Conservation (phyloP, 1,140 invertebrate species). For the Ceratina australensis region DNA sequence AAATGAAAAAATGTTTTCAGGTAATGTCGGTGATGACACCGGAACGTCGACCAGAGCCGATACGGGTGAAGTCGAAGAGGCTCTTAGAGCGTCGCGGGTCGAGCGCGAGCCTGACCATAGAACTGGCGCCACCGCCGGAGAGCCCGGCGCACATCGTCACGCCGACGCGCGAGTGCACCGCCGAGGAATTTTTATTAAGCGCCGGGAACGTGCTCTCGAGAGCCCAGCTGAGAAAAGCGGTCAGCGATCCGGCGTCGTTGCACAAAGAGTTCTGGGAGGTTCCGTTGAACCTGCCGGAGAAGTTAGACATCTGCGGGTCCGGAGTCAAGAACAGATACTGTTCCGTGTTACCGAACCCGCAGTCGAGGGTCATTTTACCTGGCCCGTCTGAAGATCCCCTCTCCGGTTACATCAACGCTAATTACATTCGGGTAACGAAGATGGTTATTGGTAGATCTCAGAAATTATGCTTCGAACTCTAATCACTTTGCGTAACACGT, state of each 20-base stretch:
- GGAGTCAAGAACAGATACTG: conserved; percentile 94
- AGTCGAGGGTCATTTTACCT: conserved; percentile 86
- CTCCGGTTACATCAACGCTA: conserved; percentile 90
- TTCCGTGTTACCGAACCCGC: conserved; percentile 92
- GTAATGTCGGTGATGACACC: conserved; percentile 68
- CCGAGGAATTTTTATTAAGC: conserved; percentile 84
- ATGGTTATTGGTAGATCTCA: no score
- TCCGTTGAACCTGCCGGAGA: conserved; percentile 93
- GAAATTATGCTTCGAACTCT: no score
- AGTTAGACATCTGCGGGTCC: conserved; percentile 92
- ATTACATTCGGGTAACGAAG: conserved; percentile 93
- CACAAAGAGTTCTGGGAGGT: conserved; percentile 97
- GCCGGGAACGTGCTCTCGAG: conserved; percentile 84
- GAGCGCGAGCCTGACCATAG: conserved; percentile 91
- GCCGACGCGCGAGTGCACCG: conserved; percentile 79
- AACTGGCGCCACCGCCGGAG: conserved; percentile 78
- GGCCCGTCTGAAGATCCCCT: conserved; percentile 79
- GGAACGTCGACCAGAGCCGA: conserved; percentile 76
- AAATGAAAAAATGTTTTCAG: conserved; percentile 35
- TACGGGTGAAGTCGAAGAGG: conserved; percentile 83
- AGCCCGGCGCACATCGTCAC: conserved; percentile 78
- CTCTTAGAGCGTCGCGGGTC: conserved; percentile 89
- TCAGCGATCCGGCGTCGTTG: conserved; percentile 81
- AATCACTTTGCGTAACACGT: no score
- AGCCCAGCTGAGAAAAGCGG: conserved; percentile 84